Conservation (phyloP, 2,797 vertebrate genomes). For the Hyperoplus immaculatus region DNA sequence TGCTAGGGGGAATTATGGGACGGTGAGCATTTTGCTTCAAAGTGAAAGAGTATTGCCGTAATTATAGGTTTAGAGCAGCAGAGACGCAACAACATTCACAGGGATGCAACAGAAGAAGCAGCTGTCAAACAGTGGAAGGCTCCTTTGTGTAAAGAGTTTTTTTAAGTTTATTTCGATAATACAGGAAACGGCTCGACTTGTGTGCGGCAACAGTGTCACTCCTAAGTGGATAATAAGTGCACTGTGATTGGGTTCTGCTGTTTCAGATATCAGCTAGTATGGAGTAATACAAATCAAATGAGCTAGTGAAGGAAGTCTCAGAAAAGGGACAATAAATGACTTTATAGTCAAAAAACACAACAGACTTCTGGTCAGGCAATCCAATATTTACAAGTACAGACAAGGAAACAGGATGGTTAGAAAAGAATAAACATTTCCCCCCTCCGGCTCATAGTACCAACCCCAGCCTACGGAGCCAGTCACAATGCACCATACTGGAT, state of each 20-base stretch:
- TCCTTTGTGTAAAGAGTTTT: slow-evolving; percentile 4
- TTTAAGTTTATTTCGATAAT: slow-evolving; percentile 2
- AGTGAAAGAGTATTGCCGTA: slow-evolving; percentile 47
- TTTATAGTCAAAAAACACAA: neutral
- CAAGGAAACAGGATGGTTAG: slow-evolving; percentile 51
- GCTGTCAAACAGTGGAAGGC: slow-evolving; percentile 3
- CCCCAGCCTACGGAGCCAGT: slow-evolving; percentile 43
- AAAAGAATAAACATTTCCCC: slow-evolving; percentile 60
- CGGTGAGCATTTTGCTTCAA: slow-evolving; percentile 52
- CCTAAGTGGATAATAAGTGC: neutral
- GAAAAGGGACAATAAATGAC: neutral
- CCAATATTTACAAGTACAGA: slow-evolving; percentile 38
- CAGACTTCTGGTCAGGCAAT: neutral
- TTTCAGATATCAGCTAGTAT: neutral
- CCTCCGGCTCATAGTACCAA: slow-evolving; percentile 32
- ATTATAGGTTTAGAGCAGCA: slow-evolving; percentile 60
- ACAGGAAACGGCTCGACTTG: slow-evolving; percentile 5
- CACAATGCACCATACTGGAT: slow-evolving; percentile 54
- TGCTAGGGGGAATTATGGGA: slow-evolving; percentile 68
- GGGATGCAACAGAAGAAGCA: slow-evolving; percentile 33
- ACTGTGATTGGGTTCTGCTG: neutral
- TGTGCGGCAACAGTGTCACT: neutral
- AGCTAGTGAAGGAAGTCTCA: neutral
- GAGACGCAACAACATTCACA: slow-evolving; percentile 40
- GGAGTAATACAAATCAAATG: neutral